Conservation (phyloP, 2,113 vertebrate genomes). For the Scomber colias region DNA sequence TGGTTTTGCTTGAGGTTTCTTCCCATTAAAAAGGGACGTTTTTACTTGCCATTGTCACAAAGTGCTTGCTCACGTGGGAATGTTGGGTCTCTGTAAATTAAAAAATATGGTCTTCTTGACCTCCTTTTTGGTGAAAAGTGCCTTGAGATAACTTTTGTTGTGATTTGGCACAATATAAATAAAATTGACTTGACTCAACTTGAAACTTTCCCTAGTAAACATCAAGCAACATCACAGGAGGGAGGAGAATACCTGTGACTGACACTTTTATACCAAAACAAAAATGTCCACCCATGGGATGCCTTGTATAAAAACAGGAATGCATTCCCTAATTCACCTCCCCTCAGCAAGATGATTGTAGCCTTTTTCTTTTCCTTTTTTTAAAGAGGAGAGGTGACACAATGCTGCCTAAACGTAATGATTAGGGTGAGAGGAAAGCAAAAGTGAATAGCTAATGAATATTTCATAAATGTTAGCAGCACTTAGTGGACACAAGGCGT, state of each 20-base stretch:
- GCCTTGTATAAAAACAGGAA: constrained; percentile 89
- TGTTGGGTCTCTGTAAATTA: too few relatives aligned
- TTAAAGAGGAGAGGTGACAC: constrained; percentile 72
- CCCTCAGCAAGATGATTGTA: constrained; percentile 95
- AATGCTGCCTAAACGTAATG: constrained; percentile 91
- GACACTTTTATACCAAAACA: constrained; percentile 87
- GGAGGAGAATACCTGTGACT: constrained; percentile 86
- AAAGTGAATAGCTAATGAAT: constrained; percentile 98
- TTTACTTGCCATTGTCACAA: too few relatives aligned
- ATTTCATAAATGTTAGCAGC: constrained; percentile 99
- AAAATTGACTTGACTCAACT: neutral
- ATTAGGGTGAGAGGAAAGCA: constrained; percentile 95
- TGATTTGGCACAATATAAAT: neutral
- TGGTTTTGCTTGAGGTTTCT: too few relatives aligned
- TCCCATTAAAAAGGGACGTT: too few relatives aligned
- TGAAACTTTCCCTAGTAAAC: constrained; percentile 32
- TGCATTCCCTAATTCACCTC: constrained; percentile 88
- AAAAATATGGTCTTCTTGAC: too few relatives aligned
- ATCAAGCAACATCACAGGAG: constrained; percentile 43
- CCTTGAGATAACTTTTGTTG: too few relatives aligned
- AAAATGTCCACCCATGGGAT: constrained; percentile 89
- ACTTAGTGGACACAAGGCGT: constrained; percentile 95
- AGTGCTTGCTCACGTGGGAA: too few relatives aligned
- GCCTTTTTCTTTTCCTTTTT: constrained; percentile 84
- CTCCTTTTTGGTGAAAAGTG: too few relatives aligned